Evolutionary conservation across 2,797 vertebrate genomes (phyloP), one percentile per base, ranked within the genome.

Genomic region (Knipowitschia caucasica): DNA sequence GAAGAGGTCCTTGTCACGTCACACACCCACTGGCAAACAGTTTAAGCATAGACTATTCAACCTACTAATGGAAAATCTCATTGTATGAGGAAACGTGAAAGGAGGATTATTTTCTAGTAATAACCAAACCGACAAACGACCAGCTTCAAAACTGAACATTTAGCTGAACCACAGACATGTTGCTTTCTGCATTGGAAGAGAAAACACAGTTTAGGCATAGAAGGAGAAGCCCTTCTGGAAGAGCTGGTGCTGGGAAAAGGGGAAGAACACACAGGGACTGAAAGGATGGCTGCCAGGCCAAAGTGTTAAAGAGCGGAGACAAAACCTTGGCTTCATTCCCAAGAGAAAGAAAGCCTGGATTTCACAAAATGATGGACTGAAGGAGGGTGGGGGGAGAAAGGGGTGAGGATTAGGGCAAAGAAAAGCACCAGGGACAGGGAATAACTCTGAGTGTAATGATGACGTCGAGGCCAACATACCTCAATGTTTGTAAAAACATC

Each of bases 281-380:
- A 82, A 84, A 78, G 80, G 76, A 71, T 75, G 71, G 66, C 67
- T 78, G 66, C 70, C 67, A 77, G 77, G 67, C 79, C 74, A 73
- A 62, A 79, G 70, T 71, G 73, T 78, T 73, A 76, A 75, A 82
- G 65, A 73, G 64, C 53, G 64, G 60, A 67, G 73, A 71, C 72
- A 67, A 80, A 80, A 83, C 62, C 58, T 67, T 81, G 84, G 85
- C 84, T 71, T 61, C 62, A 64, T 35, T 64, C 74, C 70, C 42
- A 40, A 79, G 44, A 69, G 74, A 78, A 77, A 82, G 73, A 72
- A 78, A 84, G 62, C 64, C 46, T 77, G 81, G 77, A 84, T 86
- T 83, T 88, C 70, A 77, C 67, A 78, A 84, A 77, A 85, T 82
- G 75, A 88, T 82, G 81, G 81, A 87, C 67, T 78, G 71, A 62